phyloP scores from a whole-genome alignment of 2,113 vertebrate genomes.

The Nesoenas mayeri region DNA sequence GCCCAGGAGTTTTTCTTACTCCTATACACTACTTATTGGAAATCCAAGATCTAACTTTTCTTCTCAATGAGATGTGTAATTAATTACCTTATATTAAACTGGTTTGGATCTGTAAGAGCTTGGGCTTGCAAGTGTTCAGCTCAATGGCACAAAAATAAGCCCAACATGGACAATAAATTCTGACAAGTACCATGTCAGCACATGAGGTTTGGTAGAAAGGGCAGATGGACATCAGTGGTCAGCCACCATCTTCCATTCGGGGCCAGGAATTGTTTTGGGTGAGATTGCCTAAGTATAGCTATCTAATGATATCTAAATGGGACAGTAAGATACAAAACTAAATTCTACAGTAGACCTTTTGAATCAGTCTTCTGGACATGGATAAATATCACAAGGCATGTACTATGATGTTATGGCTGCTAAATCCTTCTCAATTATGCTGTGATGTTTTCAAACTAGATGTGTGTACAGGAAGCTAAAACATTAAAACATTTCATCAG shows the following conservation, averaged over 20 bases:
- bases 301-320: background rate
- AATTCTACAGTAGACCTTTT: background rate
- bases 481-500: background rate
- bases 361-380: background rate
- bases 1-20: background rate
- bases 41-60: background rate
- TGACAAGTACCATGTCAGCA: background rate
- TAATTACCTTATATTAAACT: background rate
- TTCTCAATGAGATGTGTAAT: fast-evolving
- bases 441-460: background rate
- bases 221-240: background rate
- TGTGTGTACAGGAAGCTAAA: background rate
- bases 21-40: background rate
- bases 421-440: background rate
- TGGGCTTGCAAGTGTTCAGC: background rate
- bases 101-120: background rate
- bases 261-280: background rate
- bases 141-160: background rate
- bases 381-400: background rate
- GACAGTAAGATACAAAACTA: background rate
- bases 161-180: background rate
- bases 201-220: background rate
- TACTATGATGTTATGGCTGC: background rate
- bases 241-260: background rate
- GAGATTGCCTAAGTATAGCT: background rate